Evolutionary conservation across 2,797 vertebrate species (phyloP).

Genomic region (Nyctalus aviator): DNA sequence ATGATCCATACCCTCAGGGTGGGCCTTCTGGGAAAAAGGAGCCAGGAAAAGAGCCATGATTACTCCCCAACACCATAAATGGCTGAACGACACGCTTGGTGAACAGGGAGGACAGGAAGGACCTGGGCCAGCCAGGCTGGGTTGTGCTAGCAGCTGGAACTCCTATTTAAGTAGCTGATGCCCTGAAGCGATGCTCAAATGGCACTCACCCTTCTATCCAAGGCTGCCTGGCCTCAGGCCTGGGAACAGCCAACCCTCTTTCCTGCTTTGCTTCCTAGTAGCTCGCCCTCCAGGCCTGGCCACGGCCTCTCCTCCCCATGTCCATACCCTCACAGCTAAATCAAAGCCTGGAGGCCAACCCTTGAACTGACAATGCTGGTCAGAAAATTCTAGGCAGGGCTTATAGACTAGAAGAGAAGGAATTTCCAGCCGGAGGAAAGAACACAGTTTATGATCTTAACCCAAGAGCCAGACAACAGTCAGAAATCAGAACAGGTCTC

Average conservation of each 20-base stretch:
- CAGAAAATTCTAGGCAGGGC: neutral
- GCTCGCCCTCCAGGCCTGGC: neutral
- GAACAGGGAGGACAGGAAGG: neutral
- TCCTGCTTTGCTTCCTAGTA: neutral
- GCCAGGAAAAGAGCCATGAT: neutral
- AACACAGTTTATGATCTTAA: neutral
- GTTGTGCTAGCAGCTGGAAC: neutral
- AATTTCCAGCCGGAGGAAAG: neutral
- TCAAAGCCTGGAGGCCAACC: neutral
- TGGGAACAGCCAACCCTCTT: neutral
- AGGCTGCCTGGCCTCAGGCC: neutral
- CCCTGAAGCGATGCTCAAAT: fast-evolving
- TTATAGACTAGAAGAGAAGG: neutral
- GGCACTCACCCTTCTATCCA: too few species aligned
- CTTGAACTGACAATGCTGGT: neutral
- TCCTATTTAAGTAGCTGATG: neutral
- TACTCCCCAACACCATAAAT: neutral
- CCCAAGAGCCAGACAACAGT: neutral
- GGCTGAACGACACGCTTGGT: neutral
- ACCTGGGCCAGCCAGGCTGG: neutral
- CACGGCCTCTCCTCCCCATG: neutral
- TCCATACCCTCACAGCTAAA: neutral
- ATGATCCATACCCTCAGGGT: neutral
- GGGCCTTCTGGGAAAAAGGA: neutral
- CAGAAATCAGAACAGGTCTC: neutral